Percentiles rank a stretch among this genome's conserved stretches.
phyloP scores from a whole-genome alignment of 1,140 invertebrate species.

The Vanessa atalanta region DNA sequence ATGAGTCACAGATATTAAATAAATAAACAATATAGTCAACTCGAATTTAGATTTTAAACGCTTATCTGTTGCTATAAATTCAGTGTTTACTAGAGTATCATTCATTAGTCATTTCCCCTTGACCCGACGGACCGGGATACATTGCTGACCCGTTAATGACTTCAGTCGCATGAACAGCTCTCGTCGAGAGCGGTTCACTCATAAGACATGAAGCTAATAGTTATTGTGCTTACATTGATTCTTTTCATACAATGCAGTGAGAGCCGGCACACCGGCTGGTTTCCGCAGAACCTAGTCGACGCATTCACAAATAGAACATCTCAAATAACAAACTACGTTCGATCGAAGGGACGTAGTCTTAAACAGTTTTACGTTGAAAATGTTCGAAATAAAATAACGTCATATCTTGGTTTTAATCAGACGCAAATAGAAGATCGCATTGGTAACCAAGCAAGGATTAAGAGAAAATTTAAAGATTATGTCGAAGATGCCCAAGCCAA shows the following conservation, averaged over 20 bases:
- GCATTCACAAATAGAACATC: conserved; percentile 59
- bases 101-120: conserved; percentile 9
- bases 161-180: conserved; percentile 46
- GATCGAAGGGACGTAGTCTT: conserved; percentile 60
- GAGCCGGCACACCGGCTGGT: conserved; percentile 52
- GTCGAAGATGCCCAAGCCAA: conserved; percentile 49
- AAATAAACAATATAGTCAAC: too few relatives aligned
- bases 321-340: conserved; percentile 60
- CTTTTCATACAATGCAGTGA: conserved; percentile 52
- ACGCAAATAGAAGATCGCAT: conserved; percentile 13
- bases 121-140: conserved; percentile 41
- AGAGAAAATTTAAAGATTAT: conserved; percentile 56
- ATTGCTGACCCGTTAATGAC: conserved; percentile 45
- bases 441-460: conserved; percentile 41
- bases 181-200: conserved; percentile 32
- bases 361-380: conserved; percentile 63
- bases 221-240: conserved; percentile 58
- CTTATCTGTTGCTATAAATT: conserved; percentile 2
- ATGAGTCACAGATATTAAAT: too few relatives aligned
- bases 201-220: conserved; percentile 56
- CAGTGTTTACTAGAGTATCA: not conserved
- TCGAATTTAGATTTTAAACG: not conserved
- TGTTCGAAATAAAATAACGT: conserved; percentile 56
- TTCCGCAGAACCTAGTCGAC: conserved; percentile 56
- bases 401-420: conserved; percentile 47